phyloP scores from a whole-genome alignment of 2,797 vertebrate species.

The Cyprinella venusta region DNA sequence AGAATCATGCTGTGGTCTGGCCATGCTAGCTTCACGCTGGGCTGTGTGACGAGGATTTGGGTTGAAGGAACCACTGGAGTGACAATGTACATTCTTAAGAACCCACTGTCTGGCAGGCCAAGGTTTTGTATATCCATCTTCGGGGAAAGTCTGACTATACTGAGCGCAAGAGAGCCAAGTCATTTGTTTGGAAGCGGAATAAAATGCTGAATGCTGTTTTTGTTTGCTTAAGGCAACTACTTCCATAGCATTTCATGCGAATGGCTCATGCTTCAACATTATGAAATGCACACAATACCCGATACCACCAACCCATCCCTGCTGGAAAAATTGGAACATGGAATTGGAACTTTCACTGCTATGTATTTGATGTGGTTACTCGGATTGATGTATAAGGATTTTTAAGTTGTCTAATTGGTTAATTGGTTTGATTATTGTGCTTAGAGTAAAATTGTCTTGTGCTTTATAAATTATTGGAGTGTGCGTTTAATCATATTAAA shows the following conservation, averaged over 20 bases:
- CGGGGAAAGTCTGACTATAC: slow-evolving; percentile 49
- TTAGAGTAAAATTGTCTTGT: no score
- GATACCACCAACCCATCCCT: slow-evolving; percentile 8
- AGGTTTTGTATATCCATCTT: slow-evolving; percentile 51
- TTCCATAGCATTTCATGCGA: neutral
- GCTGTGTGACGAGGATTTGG: slow-evolving; percentile 46
- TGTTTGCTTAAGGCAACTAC: slow-evolving; percentile 3
- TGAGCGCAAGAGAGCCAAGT: slow-evolving; percentile 18
- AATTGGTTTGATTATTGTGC: no score
- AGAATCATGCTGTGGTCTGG: slow-evolving; percentile 56
- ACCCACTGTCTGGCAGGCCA: slow-evolving; percentile 64
- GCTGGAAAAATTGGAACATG: neutral
- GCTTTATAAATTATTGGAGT: no score
- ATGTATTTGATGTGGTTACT: no score
- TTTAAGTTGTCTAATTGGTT: no score
- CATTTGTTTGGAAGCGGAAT: slow-evolving; percentile 28
- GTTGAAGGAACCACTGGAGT: slow-evolving; percentile 68
- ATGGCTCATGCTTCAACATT: neutral
- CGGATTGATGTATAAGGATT: no score
- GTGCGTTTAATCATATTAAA: no score
- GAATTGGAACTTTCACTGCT: no score
- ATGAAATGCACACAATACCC: neutral
- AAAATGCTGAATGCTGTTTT: slow-evolving; percentile 47
- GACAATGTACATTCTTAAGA: slow-evolving; percentile 72
- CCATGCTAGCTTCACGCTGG: slow-evolving; percentile 25